Conservation (phyloP, 2,113 vertebrate species). For the Barnardius zonarius region DNA sequence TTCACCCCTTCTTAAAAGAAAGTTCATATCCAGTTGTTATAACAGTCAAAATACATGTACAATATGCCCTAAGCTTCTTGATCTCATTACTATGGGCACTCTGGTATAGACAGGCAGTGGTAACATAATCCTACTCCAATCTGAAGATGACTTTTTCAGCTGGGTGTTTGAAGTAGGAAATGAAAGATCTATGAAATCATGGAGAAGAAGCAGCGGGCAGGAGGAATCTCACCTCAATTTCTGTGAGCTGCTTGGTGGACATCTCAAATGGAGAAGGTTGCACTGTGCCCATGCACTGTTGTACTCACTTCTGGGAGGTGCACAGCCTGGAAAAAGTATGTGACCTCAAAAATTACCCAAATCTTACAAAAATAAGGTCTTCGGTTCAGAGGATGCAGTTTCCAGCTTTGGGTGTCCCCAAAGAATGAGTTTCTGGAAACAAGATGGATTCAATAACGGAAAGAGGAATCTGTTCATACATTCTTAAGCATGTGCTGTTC, state of each 20-base stretch:
- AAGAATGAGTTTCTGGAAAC: background rate
- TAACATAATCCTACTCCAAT: background rate
- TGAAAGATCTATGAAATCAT: background rate
- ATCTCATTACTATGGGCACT: background rate
- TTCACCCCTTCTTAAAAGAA: background rate
- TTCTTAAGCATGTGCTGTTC: background rate
- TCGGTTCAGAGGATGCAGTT: background rate
- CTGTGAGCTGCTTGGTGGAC: background rate
- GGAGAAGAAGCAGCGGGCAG: background rate
- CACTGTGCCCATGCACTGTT: background rate
- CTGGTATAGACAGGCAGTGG: background rate
- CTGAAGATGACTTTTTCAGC: background rate
- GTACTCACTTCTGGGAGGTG: background rate
- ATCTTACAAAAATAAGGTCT: background rate
- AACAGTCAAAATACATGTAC: background rate
- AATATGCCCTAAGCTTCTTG: background rate
- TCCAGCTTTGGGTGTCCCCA: background rate
- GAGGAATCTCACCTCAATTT: background rate
- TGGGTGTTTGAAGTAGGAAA: background rate
- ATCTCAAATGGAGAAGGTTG: background rate
- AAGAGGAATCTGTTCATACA: background rate
- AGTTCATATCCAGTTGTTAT: background rate
- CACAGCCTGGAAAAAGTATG: background rate
- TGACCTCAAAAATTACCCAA: background rate
- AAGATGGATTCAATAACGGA: background rate